Evolutionary conservation across 2,797 vertebrate genomes (phyloP).

Genomic region (Dicrostonyx torquatus): DNA sequence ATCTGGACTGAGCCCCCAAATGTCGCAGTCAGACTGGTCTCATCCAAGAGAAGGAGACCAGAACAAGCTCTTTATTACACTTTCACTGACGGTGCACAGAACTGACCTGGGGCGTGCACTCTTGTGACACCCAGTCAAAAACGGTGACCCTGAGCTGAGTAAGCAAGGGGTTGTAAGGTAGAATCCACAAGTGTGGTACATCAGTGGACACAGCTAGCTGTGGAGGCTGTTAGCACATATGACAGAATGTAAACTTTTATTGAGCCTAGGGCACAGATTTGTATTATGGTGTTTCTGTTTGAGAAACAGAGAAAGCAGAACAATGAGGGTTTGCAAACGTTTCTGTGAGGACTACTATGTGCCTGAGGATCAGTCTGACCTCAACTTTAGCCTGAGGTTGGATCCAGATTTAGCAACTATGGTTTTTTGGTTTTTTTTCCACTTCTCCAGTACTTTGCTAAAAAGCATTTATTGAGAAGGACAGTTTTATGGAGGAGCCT

Average conservation of each 20-base stretch:
- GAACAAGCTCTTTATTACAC: neutral
- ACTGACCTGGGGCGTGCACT: neutral
- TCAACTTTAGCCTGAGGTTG: neutral
- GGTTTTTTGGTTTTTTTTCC: neutral
- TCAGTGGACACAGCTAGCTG: neutral
- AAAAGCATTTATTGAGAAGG: neutral
- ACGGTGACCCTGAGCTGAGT: neutral
- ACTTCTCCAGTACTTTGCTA: neutral
- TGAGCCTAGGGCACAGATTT: neutral
- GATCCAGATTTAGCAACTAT: neutral
- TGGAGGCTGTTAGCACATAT: neutral
- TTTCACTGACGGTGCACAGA: too few species aligned
- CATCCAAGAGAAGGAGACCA: neutral
- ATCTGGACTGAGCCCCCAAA: neutral
- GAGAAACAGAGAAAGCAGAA: neutral
- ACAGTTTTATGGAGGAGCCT: neutral
- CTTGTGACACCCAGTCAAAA: neutral
- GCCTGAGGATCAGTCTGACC: neutral
- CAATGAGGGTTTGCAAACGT: neutral
- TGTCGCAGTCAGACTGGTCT: neutral
- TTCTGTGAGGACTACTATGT: neutral
- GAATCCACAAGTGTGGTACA: neutral
- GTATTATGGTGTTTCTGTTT: neutral
- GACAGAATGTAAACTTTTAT: neutral
- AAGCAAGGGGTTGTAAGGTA: neutral